Conservation (phyloP, 1,140 invertebrate genomes). For the Rhyacophila brunnea region DNA sequence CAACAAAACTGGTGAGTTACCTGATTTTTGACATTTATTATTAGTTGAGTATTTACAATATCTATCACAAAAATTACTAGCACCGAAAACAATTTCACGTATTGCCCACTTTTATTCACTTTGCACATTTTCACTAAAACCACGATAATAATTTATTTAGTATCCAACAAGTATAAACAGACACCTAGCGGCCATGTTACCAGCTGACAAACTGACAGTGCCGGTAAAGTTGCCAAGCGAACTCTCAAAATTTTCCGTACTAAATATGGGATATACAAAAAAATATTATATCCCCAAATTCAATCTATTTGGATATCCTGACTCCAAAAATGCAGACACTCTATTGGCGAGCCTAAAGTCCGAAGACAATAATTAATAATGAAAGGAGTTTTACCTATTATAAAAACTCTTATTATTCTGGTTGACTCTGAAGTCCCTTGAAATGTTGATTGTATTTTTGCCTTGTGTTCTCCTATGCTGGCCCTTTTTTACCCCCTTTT, state of each 20-base stretch:
- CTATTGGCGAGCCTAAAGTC: no score
- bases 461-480: no score
- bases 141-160: slow-evolving; percentile 10
- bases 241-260: neutral
- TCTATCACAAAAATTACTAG: slow-evolving; percentile 25
- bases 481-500: no score
- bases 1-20: slow-evolving; percentile 37
- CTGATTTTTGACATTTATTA: slow-evolving; percentile 68
- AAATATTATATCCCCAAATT: no score
- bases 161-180: slow-evolving; percentile 1
- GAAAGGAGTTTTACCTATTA: no score
- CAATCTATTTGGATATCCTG: no score
- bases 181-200: slow-evolving; percentile 11
- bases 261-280: neutral
- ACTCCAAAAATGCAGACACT: no score
- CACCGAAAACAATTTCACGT: slow-evolving; percentile 19
- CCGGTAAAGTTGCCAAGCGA: neutral
- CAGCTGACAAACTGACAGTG: slow-evolving; percentile 29
- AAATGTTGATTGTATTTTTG: no score
- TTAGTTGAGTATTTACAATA: slow-evolving; percentile 49
- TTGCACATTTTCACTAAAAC: slow-evolving; percentile 18
- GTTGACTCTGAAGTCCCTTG: no score
- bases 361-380: no score
- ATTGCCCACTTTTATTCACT: slow-evolving; percentile 12
- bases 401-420: no score